Evolutionary conservation across 2,113 vertebrate genomes (phyloP), one percentile per base, ranked within the genome.

Genomic region (Brachypteracias leptosomus): DNA sequence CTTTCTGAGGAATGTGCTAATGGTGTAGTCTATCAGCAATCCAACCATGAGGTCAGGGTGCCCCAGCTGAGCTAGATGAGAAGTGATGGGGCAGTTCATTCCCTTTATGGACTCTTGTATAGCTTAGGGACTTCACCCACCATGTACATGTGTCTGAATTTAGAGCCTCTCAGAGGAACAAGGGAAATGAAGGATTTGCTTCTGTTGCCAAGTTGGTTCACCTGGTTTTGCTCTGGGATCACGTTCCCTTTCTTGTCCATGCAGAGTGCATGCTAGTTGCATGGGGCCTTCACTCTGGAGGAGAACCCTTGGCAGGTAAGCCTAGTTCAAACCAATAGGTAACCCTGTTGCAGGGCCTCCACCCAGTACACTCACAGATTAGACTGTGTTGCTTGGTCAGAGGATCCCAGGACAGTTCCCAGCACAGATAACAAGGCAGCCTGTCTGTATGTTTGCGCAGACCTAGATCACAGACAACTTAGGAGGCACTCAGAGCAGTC

Each of bases 271-370:
- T 17, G 8, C 11, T 29, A 9, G 9, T 13, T 17, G 33, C 24
- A 36, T 0, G 0, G 42, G 28, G 19, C 42, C 35, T 51, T 13
- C 0, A 0, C 47, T 85, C 17, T 47, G 44, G 58, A 63, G 38
- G n/a, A 65, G 3, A 61, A 28, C 5, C 11, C n/a, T 54, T 25
- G 14, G 6, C 38, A 19, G 21, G 20, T 0, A 1, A 91, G 25
- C 33, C 57, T 77, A 29, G 46, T 3, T 25, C 61, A 84, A 58
- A 51, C 28, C 19, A 28, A 51, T 20, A 36, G 22, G 6, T 38
- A 4, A 33, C 16, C 9, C 31, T 62, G 36, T 75, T 58, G 26
- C 35, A 38, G 47, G 26, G 25, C 2, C n/a, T 54, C 25, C 59
- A 11, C 10, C 7, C 52, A 16, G 31, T 17, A n/a, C 1, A 1